Evolutionary conservation across 2,888 invertebrate species (phyloP), one percentile per base, ranked within the genome.

Genomic region (Harpagoxenus sublaevis): DNA sequence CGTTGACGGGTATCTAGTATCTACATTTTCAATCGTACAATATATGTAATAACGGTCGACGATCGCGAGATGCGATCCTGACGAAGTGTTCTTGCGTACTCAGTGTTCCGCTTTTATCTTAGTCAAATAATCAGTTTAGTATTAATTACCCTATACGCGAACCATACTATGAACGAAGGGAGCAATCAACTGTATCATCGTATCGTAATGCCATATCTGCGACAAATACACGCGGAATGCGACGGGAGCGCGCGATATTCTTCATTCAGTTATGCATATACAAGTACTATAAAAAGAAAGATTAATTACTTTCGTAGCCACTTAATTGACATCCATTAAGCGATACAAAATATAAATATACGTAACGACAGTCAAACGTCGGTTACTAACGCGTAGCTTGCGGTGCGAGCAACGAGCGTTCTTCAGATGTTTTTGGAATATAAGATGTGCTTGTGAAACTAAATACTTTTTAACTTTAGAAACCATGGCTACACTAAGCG

Each of bases 61-160:
- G 65, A 71, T 48, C 71, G 71, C 60, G 45, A 79, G 12, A 28
- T 48, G 71, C 48, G 71, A 71, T 79, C 12, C 60, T 71, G 70
- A 55, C 23, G 6, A 79, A 71, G 79, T 79, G 79, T 79, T 79
- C 79, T 79, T 79, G 79, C 60, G 12, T 71, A 71, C 23, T 71
- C 73, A 62, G 39, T 79, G 79, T 79, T 79, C 79, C 8, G 73
- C 71, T 79, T 79, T 71, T 79, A 79, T 18, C 35, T 79, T 79
- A 79, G 18, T 60, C 48, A 62, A 65, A 35, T 70, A 70, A 70
- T 79, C 18, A 6, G 48, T 71, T 79, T 79, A 79, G 71, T 39
- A 60, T 71, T 71, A 79, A 60, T 71, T 71, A 60, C 45, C 15
- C 35, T 57, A 18, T 57, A 48, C 31, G 12, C 15, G 23, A 66